phyloP scores from a whole-genome alignment of 2,113 vertebrate genomes.

The Setophaga kirtlandii region DNA sequence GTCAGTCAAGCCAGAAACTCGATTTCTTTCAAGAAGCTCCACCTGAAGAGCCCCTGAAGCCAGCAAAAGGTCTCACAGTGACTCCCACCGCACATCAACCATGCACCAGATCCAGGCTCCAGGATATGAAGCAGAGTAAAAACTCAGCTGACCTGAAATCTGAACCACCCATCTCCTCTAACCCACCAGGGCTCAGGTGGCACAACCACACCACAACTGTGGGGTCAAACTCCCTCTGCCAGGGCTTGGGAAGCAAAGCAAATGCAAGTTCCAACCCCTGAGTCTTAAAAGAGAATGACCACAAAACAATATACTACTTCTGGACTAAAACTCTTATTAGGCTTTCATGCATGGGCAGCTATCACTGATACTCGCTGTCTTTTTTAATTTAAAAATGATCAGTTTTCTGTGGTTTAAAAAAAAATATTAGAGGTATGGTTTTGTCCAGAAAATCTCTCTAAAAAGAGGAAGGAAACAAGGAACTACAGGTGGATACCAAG shows the following conservation, averaged over 20 bases:
- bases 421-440: neutral
- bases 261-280: neutral
- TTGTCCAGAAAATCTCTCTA: neutral
- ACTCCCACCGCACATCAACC: fast-evolving
- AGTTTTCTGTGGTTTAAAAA: neutral
- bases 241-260: neutral
- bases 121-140: neutral
- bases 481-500: neutral
- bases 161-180: neutral
- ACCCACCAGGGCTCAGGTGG: neutral
- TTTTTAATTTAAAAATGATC: neutral
- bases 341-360: neutral
- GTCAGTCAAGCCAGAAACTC: neutral
- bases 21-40: neutral
- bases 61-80: fast-evolving
- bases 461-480: neutral
- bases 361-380: neutral
- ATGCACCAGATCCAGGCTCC: neutral
- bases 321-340: neutral
- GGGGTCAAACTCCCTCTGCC: neutral
- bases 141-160: neutral
- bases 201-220: fast-evolving
- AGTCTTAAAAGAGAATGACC: neutral
- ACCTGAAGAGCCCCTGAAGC: neutral
- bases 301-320: neutral